Evolutionary conservation across 2,888 invertebrate genomes (phyloP), one percentile per base, ranked within the genome.

Genomic region (Invenusta paracnida): DNA sequence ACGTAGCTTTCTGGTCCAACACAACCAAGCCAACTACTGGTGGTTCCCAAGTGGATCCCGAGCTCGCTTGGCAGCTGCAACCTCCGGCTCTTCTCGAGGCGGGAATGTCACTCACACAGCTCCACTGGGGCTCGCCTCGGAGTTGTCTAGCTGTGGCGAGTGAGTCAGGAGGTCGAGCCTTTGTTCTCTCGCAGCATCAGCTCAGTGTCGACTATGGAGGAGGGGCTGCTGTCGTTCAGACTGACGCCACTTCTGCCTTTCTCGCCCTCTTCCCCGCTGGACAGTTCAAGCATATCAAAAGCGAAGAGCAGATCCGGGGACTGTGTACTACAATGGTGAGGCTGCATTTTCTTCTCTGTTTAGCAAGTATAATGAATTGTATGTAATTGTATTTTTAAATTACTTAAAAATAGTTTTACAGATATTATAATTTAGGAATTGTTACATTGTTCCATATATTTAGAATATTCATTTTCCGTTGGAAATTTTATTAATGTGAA

Each of bases 161-260:
- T 0, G 91, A 91, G 30, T 90, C 91, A 31, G 95, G 94, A 90
- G 73, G 73, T 5, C 73, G 27, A 2, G 95, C 96, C 23, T 96
- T 94, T 90, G 94, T 98, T 87, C 93, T 98, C 88, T 94, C 94
- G 89, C 96, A 97, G 90, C 96, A 97, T 91, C 94, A 94, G 67
- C 94, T 96, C 87, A 94, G 95, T 88, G 95, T 95, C 89, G 94
- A 94, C 85, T 96, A 94, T 91, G 94, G 94, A 28, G 94, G 95
- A 83, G 94, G 94, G 91, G 92, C 92, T 88, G 90, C 89, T 90
- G 96, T 95, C 85, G 94, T 95, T 0, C 97, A 97, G 91, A 94
- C 94, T 87, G 94, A 95, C 86, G 95, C 96, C 0, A 94, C 94
- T 89, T 94, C 95, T 90, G 92, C 95, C 86, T 91, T 95, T n/a